Conservation (phyloP, 2,113 vertebrate species). For the Gopherus flavomarginatus region DNA sequence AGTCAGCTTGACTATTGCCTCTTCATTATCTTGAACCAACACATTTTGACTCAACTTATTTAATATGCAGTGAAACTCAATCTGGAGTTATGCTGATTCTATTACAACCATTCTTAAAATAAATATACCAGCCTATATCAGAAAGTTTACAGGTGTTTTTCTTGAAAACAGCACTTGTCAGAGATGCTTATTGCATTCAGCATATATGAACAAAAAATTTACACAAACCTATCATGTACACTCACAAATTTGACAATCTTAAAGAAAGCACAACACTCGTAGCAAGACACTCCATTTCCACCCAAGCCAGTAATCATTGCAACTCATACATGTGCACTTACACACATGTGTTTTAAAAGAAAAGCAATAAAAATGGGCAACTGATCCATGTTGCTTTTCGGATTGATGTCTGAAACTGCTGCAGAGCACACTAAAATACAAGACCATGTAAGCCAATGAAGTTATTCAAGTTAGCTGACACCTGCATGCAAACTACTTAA, state of each 20-base stretch:
- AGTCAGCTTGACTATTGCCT: neutral
- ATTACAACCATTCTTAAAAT: neutral
- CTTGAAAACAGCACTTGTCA: neutral
- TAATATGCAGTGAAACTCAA: neutral
- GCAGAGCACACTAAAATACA: neutral
- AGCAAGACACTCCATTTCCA: neutral
- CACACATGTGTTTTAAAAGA: neutral
- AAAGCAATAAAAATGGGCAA: neutral
- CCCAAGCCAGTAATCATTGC: neutral
- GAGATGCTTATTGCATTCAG: neutral
- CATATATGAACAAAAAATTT: neutral
- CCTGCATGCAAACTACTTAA: neutral
- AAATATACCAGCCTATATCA: neutral
- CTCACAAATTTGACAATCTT: neutral
- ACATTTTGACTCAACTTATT: neutral
- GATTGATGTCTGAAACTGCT: neutral
- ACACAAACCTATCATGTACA: fast-evolving
- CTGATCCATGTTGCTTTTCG: neutral
- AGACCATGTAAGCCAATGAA: neutral
- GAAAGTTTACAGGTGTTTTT: neutral
- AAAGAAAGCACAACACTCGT: neutral
- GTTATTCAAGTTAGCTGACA: fast-evolving
- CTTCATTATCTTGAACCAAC: neutral
- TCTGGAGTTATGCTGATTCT: neutral
- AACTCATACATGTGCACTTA: neutral